Percentiles rank a stretch among this genome's conserved stretches.
Evolutionary conservation across 2,113 vertebrate species (phyloP).

Genomic region (Egretta garzetta): DNA sequence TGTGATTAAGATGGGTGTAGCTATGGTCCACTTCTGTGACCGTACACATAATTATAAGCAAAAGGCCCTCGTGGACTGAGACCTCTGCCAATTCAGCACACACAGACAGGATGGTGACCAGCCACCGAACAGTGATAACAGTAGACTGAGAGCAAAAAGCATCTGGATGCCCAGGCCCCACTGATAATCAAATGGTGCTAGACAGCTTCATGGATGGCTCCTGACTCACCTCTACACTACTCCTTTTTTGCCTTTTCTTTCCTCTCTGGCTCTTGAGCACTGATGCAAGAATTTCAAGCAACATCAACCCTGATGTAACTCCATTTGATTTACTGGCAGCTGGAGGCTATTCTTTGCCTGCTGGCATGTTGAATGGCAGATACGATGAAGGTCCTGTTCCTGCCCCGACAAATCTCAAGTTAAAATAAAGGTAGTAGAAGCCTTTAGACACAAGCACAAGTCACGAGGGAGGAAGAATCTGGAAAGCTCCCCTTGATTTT

Average conservation of each 20-base stretch:
- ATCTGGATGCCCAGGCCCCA: neutral
- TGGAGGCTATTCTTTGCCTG: conserved; percentile 51
- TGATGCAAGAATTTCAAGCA: conserved; percentile 67
- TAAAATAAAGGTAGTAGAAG: conserved; percentile 30
- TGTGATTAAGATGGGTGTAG: neutral
- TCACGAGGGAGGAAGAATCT: neutral
- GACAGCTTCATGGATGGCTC: neutral
- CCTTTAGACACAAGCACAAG: neutral
- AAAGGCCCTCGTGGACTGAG: neutral
- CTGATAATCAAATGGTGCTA: neutral
- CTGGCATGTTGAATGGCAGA: neutral
- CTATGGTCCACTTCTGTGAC: neutral
- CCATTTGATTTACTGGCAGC: conserved; percentile 60
- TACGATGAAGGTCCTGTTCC: neutral
- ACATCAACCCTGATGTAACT: conserved; percentile 63
- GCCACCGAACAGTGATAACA: neutral
- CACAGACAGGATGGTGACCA: neutral
- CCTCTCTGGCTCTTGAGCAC: conserved; percentile 14
- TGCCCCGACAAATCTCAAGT: conserved; percentile 23
- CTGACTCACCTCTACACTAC: neutral
- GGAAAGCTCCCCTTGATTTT: neutral
- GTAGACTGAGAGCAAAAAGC: neutral
- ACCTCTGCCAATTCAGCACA: neutral
- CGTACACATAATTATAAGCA: neutral
- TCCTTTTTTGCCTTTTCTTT: neutral